Base-by-base conservation (phyloP, 2,113 vertebrate species). In the Callipepla squamata region DNA sequence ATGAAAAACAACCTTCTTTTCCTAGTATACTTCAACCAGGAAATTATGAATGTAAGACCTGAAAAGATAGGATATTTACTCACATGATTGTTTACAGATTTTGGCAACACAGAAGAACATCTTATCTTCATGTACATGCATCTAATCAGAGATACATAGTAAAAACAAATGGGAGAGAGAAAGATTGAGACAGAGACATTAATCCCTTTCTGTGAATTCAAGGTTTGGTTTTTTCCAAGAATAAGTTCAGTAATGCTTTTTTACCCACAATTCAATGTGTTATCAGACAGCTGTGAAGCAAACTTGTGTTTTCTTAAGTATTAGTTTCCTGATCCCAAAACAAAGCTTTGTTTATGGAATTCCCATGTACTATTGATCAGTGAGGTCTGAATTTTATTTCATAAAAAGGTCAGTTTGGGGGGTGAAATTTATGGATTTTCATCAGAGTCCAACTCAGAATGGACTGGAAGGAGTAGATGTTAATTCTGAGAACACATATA, bases 31-130 rank as follows among this genome's bases (percentile, higher is more conserved):
- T 94, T 96, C 8, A 94, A 95, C 25, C 94, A 98, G 92, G 85
- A 98, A 97, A 19, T 94, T 97, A 55, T 94, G 97, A 93, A 94
- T 97, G 53, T 90, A 96, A 70, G 96, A 21, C 97, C 23, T 97
- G 97, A 21, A 98, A 94, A 83, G 91, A 97, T 61, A 96, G 66
- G 21, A 95, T 94, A 26, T 95, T 98, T 53, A 92, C 76, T 80
- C 96, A 97, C 94, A 95, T 83, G 4, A 79, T 89, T 97, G 94
- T 53, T 92, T 96, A 59, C 97, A 94, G 91, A 97, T 97, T 97
- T 80, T 97, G 87, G 95, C 34, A 84, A 51, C 9, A 18, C 17
- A 79, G 36, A 74, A 66, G 6, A 25, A 67, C 19, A 18, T 9
- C 28, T 55, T 61, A 28, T 0, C 19, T 7, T 74, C 44, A 42